phyloP scores from a whole-genome alignment of 2,888 invertebrate genomes.

The Ophioninae sp. region DNA sequence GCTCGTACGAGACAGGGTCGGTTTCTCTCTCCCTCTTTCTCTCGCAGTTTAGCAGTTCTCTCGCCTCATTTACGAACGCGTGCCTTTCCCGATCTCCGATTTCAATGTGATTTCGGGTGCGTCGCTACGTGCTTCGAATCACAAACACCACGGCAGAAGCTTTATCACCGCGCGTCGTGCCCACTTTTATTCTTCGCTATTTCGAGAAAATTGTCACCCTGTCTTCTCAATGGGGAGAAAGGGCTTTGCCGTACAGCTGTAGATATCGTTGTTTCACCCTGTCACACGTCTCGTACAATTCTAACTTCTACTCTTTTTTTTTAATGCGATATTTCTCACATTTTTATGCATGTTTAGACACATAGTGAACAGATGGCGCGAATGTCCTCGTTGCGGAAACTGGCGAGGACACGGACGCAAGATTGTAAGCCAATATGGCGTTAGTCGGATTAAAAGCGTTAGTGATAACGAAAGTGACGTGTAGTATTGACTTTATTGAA shows the following conservation, averaged over 20 bases:
- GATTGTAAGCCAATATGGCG: too few relatives aligned
- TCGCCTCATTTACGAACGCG: constrained; percentile 69
- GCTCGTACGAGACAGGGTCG: constrained; percentile 45
- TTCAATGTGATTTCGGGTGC: constrained; percentile 77
- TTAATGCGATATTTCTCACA: background rate
- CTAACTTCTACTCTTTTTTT: background rate
- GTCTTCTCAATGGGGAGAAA: background rate
- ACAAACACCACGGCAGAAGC: constrained; percentile 73
- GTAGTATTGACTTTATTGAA: too few relatives aligned
- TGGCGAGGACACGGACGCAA: too few relatives aligned
- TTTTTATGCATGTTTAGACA: too few relatives aligned
- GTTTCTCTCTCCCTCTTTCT: constrained; percentile 58
- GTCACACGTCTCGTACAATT: background rate
- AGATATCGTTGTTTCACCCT: background rate
- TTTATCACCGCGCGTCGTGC: constrained; percentile 73
- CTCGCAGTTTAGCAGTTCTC: constrained; percentile 69
- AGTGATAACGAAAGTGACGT: too few relatives aligned
- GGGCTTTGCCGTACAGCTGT: background rate
- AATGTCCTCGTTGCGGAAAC: too few relatives aligned
- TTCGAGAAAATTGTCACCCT: constrained; percentile 13
- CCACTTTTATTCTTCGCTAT: constrained; percentile 66
- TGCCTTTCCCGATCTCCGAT: constrained; percentile 75
- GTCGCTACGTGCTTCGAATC: constrained; percentile 77
- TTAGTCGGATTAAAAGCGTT: too few relatives aligned
- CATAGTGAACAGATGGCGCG: too few relatives aligned